A percentile compares a stretch with the other conserved stretches of the same genome.
These are phyloP conservation scores for Mongoloraphidia duomilia DNA, from an alignment of 2,888 invertebrate species.

Conservation along the genomic window DNA sequence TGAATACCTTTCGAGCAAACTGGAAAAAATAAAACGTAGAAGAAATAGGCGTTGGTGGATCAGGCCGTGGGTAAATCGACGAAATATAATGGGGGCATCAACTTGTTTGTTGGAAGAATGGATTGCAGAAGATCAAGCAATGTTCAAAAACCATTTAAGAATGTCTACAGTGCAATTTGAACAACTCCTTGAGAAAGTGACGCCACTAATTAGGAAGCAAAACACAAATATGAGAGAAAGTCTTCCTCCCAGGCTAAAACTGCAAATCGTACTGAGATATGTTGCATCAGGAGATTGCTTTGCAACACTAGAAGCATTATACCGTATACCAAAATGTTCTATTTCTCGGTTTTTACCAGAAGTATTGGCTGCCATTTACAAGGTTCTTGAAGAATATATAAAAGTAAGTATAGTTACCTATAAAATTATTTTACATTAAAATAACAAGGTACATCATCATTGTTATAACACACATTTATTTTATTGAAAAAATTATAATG, in stretches of 20 bases:
- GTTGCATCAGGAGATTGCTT: slow-evolving; percentile 9
- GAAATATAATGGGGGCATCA: slow-evolving; percentile 2
- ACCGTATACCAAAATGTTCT: slow-evolving; percentile 1
- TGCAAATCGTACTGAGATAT: slow-evolving; percentile 8
- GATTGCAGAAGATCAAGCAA: slow-evolving; percentile 9
- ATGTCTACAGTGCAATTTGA: slow-evolving; percentile 7
- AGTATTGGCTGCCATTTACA: slow-evolving; percentile 4
- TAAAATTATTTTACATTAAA: too few relatives aligned
- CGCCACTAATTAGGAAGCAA: slow-evolving; percentile 7
- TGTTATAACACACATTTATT: too few relatives aligned
- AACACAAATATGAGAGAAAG: slow-evolving; percentile 9
- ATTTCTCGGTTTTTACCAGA: not conserved
- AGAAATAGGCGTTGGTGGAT: too few relatives aligned
- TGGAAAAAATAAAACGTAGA: too few relatives aligned
- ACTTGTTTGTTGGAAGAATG: slow-evolving; percentile 11
- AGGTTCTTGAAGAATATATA: slow-evolving; percentile 1
- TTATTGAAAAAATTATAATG: too few relatives aligned
- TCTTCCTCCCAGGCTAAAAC: slow-evolving; percentile 7
- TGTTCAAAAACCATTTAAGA: slow-evolving; percentile 8
- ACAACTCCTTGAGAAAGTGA: slow-evolving; percentile 6
- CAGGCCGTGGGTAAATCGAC: too few relatives aligned
- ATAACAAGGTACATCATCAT: too few relatives aligned
- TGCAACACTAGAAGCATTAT: slow-evolving; percentile 3
- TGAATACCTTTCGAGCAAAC: too few relatives aligned
- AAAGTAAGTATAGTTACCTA: slow-evolving; percentile 1